Evolutionary conservation across 1,140 invertebrate genomes (phyloP).

Genomic region (Scaptomyza pallida): DNA sequence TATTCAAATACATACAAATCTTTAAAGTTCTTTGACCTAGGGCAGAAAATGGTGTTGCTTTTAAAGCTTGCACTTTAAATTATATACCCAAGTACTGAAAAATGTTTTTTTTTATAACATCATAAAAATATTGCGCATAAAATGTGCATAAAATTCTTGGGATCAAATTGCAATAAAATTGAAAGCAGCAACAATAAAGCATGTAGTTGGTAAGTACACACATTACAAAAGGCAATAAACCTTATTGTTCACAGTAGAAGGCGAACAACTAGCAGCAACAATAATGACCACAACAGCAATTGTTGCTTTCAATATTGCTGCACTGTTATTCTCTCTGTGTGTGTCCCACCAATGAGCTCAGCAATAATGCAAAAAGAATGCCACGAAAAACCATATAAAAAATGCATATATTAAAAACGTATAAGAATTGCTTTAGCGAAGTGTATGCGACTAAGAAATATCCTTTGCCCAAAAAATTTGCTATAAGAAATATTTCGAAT

Average conservation of each 20-base stretch:
- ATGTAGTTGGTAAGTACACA: slow-evolving; percentile 2
- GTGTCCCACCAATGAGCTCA: slow-evolving; percentile 39
- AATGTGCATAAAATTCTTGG: slow-evolving; percentile 21
- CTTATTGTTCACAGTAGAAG: slow-evolving; percentile 32
- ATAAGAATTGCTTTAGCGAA: not conserved
- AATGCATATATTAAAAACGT: slow-evolving; percentile 31
- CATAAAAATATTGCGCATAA: slow-evolving; percentile 33
- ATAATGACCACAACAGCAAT: not conserved
- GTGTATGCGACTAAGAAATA: not conserved
- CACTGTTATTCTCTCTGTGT: slow-evolving; percentile 40
- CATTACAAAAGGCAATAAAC: slow-evolving; percentile 61
- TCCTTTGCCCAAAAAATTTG: not conserved
- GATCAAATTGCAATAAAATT: not conserved
- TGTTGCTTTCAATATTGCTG: slow-evolving; percentile 52
- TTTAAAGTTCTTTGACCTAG: slow-evolving; percentile 16
- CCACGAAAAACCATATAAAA: not conserved
- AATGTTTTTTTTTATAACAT: not conserved
- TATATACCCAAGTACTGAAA: slow-evolving; percentile 1
- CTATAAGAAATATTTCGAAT: too few relatives aligned
- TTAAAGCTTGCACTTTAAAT: slow-evolving; percentile 14
- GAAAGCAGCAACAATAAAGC: slow-evolving; percentile 11
- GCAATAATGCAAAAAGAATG: slow-evolving; percentile 24
- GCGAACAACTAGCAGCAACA: not conserved
- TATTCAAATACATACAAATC: not conserved
- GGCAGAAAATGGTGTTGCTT: slow-evolving; percentile 11